Evolutionary conservation across 2,113 vertebrate genomes (phyloP), one percentile per base, ranked within the genome.

Genomic region (Carassius carassius): DNA sequence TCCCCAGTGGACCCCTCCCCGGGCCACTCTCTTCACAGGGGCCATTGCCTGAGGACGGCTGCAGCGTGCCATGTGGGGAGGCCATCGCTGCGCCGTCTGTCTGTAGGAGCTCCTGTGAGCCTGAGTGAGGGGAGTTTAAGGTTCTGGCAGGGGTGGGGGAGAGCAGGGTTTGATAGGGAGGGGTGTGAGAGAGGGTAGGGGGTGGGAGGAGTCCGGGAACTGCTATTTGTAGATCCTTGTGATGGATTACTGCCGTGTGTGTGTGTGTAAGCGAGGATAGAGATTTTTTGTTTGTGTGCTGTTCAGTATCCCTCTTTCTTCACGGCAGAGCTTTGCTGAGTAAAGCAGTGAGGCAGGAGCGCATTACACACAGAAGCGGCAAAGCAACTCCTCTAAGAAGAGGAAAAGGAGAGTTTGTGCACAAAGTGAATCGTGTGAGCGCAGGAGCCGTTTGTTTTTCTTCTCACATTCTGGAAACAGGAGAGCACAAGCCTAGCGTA

Each of bases 171-270:
- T 87, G 41, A 35, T 47, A 87, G 83, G 90, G 89, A 86, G 89
- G 87, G 84, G 84, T 87, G 85, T 88, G 86, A 90, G 91, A 88
- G 89, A 83, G 88, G 76, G 82, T 78, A 91, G 92, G 89, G 88
- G 89, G 89, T 85, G 92, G 92, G 93, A 92, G 91, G 94, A 95
- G 95, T 92, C 92, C 91, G 94, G 91, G 94, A 86, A 93, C 92
- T 93, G 93, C 94, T 95, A 91, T 95, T 94, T 94, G 93, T 93
- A 96, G 94, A 94, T 95, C 92, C 92, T 93, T 94, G 94, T 96
- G 96, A 96, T 95, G 96, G 95, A 96, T 96, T 95, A 95, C 94
- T 94, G 92, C 94, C 92, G 93, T 94, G 94, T 95, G 92, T 85
- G 80, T n/a, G 65, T 65, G 88, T 35, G 87, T n/a, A 86, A 23